Evolutionary conservation across 2,888 invertebrate species (phyloP).

Genomic region (Liopterus haemorrhoidalis): DNA sequence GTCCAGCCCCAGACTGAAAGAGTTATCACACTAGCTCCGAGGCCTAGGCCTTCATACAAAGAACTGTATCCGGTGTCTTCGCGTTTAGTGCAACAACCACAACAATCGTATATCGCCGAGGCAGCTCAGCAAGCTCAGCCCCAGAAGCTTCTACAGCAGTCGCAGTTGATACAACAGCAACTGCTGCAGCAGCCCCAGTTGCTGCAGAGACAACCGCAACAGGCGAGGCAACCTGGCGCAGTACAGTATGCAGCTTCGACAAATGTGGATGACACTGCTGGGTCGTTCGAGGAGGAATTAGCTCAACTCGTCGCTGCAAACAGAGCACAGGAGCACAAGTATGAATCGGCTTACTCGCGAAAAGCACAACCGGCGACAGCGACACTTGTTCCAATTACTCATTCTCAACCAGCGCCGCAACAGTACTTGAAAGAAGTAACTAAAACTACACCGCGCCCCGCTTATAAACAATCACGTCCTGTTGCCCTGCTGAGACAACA

Average conservation of each 20-base stretch:
- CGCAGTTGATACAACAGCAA: too few relatives aligned
- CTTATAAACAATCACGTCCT: constrained; percentile 6
- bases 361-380: too few relatives aligned
- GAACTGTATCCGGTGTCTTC: too few relatives aligned
- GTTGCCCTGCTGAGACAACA: background rate
- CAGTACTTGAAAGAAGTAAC: constrained; percentile 19
- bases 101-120: constrained; percentile 8
- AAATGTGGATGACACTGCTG: constrained; percentile 11
- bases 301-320: constrained; percentile 20
- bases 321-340: constrained; percentile 16
- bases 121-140: constrained; percentile 2
- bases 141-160: constrained; percentile 1
- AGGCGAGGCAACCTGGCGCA: background rate
- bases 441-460: constrained; percentile 8
- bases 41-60: too few relatives aligned
- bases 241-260: constrained; percentile 15
- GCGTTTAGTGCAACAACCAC: constrained; percentile 13
- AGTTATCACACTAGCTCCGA: too few relatives aligned
- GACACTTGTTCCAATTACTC: background rate
- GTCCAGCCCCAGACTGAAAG: too few relatives aligned
- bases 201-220: constrained; percentile 4
- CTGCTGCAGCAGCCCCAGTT: constrained; percentile 9
- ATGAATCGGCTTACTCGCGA: constrained; percentile 12
- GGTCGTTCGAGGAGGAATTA: constrained; percentile 17
- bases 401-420: constrained; percentile 12